Base-by-base conservation (phyloP, 2,888 invertebrate genomes). In the Sturmia bella region DNA sequence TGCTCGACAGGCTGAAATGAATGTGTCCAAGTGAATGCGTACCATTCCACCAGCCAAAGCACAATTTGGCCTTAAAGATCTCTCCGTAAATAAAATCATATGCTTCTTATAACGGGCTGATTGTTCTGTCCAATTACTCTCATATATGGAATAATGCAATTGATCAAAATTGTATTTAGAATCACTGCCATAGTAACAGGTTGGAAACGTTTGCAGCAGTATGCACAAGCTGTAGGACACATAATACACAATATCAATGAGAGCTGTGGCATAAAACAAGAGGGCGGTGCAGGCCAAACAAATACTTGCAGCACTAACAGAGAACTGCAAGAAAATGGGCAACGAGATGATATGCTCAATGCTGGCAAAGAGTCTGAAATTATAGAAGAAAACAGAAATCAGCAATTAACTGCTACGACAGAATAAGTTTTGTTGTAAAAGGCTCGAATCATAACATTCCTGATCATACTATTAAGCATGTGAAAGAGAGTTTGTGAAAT, bases 181-280 rank as follows among this genome's bases (percentile, higher is more conserved):
- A 6, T 85, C 84, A 7, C 87, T 88, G 61, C 87, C 89, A 41
- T 85, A 89, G 63, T 86, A 88, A 45, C 88, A 89, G n/a, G 80
- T 84, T 3, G 89, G 89, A 68, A 86, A 89, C 12, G 85, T 85
- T 74, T 89, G 76, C 24, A 89, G 15, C 0, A 83, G 72, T 54
- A 86, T 80, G 0, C 80, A 84, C 2, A 85, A 0, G 0, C 79
- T 61, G 56, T 85, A 88, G 4, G 85, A 79, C 0, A 84, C 50
- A 39, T 87, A 84, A 6, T 87, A 88, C 2, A 80, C 6, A 4
- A 83, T 61, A 5, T 83, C 83, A 41, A 86, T 54, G 0, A 85
- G 85, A 0, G 83, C 84, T 1, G 68, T 74, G 0, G 84, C 84
- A 17, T 84, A 87, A 43, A 88, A 87, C 0, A 89, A 19, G 1